These are phyloP conservation scores for Colletes gigas DNA, from an alignment of 1,140 invertebrate genomes.

Conservation along the genomic window DNA sequence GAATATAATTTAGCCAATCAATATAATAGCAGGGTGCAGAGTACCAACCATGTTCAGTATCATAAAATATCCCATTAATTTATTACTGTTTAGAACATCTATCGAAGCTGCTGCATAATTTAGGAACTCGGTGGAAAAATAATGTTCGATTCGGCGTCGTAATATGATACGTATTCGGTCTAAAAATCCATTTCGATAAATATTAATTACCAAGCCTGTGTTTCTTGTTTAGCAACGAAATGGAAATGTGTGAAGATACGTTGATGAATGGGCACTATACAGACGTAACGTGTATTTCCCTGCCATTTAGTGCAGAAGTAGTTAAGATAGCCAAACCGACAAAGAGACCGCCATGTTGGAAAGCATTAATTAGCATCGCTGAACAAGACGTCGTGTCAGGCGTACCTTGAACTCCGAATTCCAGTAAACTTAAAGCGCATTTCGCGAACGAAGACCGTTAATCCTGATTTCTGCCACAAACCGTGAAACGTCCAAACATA, in stretches of 20 bases:
- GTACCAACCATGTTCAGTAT: too few species aligned
- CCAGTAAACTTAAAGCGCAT: constrained; percentile 5
- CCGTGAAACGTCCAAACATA: constrained; percentile 3
- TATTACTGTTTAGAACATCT: too few species aligned
- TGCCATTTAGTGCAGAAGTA: constrained; percentile 28
- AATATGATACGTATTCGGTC: neutral
- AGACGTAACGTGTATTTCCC: constrained; percentile 12
- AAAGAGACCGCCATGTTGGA: constrained; percentile 28
- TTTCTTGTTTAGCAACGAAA: too few species aligned
- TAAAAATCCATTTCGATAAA: too few species aligned
- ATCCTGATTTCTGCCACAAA: constrained; percentile 33
- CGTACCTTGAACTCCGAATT: constrained; percentile 22
- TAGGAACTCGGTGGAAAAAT: too few species aligned
- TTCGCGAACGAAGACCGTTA: constrained; percentile 23
- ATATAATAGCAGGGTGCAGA: too few species aligned
- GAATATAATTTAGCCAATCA: too few species aligned
- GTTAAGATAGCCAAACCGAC: constrained; percentile 26
- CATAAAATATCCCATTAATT: too few species aligned
- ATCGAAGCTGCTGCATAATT: too few species aligned
- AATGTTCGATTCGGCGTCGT: neutral
- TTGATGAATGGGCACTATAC: neutral
- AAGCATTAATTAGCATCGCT: constrained; percentile 42
- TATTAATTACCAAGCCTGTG: neutral
- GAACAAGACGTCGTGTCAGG: constrained; percentile 27
- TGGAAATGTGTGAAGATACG: neutral